Percentiles rank a stretch among this genome's conserved stretches.
Evolutionary conservation across 2,888 invertebrate genomes (phyloP).

Genomic region (Campoplex capitator): DNA sequence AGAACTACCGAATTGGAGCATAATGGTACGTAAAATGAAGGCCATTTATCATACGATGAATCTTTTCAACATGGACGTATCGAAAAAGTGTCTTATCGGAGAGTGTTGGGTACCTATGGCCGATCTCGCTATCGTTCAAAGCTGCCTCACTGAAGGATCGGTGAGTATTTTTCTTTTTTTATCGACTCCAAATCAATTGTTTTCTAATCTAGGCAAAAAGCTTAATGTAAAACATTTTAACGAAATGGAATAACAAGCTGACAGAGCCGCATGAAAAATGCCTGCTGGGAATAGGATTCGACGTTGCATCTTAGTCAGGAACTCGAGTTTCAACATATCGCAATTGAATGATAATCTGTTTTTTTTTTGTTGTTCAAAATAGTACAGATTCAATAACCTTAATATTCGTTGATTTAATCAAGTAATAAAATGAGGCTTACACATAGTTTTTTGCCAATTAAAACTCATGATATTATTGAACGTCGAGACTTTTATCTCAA

Average conservation of each 20-base stretch:
- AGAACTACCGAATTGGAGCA: constrained; percentile 94
- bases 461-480: constrained; percentile 12
- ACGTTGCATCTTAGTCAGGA: neutral
- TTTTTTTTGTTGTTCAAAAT: neutral
- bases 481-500: constrained; percentile 13
- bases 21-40: constrained; percentile 95
- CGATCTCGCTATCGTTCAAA: constrained; percentile 96
- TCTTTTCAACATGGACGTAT: constrained; percentile 98
- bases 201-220: neutral
- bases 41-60: constrained; percentile 97
- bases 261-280: neutral
- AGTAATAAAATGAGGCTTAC: neutral
- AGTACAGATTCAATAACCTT: neutral
- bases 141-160: constrained; percentile 92
- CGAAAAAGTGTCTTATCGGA: constrained; percentile 99
- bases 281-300: neutral
- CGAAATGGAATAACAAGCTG: neutral
- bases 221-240: neutral
- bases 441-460: neutral
- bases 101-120: constrained; percentile 90
- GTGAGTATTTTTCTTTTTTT: constrained; percentile 85
- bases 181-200: neutral
- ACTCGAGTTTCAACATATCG: neutral
- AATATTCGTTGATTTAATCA: neutral
- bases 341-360: neutral